A percentile compares a stretch with the other conserved stretches of the same genome.
Conservation (phyloP, 2,797 vertebrate genomes). For the Telmatherina bonti region DNA sequence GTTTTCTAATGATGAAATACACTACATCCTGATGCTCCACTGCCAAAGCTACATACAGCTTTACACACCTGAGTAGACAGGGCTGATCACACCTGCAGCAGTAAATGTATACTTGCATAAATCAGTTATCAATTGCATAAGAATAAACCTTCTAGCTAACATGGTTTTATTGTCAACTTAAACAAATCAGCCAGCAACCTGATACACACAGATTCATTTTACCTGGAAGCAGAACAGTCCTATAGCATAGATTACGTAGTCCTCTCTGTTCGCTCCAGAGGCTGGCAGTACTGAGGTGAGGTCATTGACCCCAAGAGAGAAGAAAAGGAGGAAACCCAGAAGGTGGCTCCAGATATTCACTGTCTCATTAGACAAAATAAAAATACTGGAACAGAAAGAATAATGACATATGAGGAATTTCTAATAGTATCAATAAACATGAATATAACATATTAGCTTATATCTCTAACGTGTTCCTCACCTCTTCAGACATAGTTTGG, state of each 20-base stretch:
- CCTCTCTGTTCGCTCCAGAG: constrained; percentile 91
- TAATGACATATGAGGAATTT: neutral
- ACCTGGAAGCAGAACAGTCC: constrained; percentile 99
- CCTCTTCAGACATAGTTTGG: constrained; percentile 95
- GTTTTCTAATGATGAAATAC: neutral
- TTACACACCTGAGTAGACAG: too few species aligned
- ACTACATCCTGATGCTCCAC: neutral
- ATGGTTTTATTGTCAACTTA: neutral
- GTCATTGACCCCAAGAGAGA: constrained; percentile 92
- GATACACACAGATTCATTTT: neutral
- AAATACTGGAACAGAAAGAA: constrained; percentile 84
- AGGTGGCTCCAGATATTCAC: constrained; percentile 99
- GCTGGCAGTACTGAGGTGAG: constrained; percentile 90
- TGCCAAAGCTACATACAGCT: constrained; percentile 12
- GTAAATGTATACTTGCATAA: constrained; percentile 39
- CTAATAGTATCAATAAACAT: neutral
- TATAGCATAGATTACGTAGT: constrained; percentile 95
- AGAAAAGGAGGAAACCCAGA: constrained; percentile 95
- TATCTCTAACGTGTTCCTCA: constrained; percentile 49
- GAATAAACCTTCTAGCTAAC: neutral
- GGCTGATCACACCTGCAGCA: constrained; percentile 43
- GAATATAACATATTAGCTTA: neutral
- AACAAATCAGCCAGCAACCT: neutral
- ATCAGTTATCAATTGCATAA: constrained; percentile 32
- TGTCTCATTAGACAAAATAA: constrained; percentile 96